Conservation (phyloP, 1,140 invertebrate species). For the Heliconius hewitsoni region DNA sequence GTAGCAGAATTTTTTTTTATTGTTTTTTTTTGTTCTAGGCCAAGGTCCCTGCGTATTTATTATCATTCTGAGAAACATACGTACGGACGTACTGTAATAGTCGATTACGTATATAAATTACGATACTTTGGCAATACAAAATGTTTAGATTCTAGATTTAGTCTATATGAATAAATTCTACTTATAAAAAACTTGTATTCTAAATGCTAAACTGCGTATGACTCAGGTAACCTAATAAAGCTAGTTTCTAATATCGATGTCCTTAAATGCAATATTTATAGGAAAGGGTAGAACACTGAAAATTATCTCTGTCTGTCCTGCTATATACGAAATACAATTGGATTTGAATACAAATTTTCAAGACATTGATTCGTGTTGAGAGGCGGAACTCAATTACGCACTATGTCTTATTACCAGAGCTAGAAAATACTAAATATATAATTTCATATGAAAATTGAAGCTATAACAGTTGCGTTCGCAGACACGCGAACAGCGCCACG, state of each 20-base stretch:
- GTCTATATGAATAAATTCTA: neutral
- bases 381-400: too few species aligned
- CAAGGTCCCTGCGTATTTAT: conserved; percentile 29
- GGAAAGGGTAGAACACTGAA: too few species aligned
- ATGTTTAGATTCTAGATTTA: conserved; percentile 2
- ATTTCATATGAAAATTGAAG: too few species aligned
- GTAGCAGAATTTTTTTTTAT: conserved; percentile 14
- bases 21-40: conserved; percentile 19
- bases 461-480: too few species aligned
- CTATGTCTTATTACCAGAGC: too few species aligned
- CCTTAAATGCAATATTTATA: neutral
- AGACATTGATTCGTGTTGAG: too few species aligned
- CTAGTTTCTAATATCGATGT: neutral
- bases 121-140: conserved; percentile 1
- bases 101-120: neutral
- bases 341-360: too few species aligned
- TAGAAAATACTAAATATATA: too few species aligned
- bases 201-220: neutral
- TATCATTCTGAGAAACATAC: neutral
- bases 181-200: neutral
- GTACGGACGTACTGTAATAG: neutral
- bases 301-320: too few species aligned
- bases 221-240: neutral
- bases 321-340: too few species aligned
- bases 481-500: too few species aligned